Evolutionary conservation across 2,888 invertebrate genomes (phyloP), one percentile per base, ranked within the genome.

Genomic region (Osmoderma eremita): DNA sequence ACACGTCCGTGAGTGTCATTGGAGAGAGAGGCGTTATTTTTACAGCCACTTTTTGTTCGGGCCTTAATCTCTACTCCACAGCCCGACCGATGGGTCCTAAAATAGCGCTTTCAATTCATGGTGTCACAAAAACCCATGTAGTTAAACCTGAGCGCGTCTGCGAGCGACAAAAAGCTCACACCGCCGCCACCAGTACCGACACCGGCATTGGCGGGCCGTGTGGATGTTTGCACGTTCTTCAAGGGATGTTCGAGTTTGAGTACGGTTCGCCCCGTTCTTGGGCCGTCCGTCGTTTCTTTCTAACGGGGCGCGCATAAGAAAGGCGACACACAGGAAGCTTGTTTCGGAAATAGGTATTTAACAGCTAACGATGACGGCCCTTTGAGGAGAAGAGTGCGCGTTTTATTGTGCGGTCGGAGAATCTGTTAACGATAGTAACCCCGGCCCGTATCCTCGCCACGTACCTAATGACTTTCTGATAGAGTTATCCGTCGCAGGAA

Each of bases 281-380:
- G 24, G 45, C 13, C 10, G 17, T 15, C 48, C 6, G 30, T 53
- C 63, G 48, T 70, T 72, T 69, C 67, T 67, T 69, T 67, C 66
- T 20, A 50, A 45, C 45, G 61, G 15, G 15, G 20, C 6, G 17
- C 51, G 53, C 18, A 12, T 48, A 50, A 42, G 56, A 64, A 53
- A 41, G 49, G 50, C 22, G 50, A 30, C 53, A 63, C 63, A 63
- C 78, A 78, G 79, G 79, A 79, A 78, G 77, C 77, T 75, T 78
- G 79, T 79, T 78, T 79, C 78, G 79, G 79, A 79, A 79, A 79
- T 79, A 77, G 78, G 77, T 78, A 75, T 79, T 79, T 79, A 79
- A 77, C 77, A 77, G 73, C 75, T 79, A 78, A 78, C 75, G 77
- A n/a, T n/a, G n/a, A 77, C 74, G 73, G 69, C 67, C 75, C 76